phyloP scores from a whole-genome alignment of 2,888 invertebrate genomes.

The Furcula furcula region DNA sequence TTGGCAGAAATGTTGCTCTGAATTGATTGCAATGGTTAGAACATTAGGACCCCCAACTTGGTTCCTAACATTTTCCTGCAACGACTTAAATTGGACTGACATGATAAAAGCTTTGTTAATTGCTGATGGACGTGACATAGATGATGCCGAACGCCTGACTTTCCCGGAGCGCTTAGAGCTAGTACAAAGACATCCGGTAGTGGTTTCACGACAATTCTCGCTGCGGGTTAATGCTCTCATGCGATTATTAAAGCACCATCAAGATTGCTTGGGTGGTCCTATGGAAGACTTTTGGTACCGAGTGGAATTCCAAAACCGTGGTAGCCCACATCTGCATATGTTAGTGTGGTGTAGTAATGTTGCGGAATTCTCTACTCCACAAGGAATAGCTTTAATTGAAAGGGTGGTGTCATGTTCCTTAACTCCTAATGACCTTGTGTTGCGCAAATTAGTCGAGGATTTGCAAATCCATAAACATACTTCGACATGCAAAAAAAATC shows the following conservation, averaged over 20 bases:
- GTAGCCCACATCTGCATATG: constrained; percentile 43
- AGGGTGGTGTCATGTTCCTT: constrained; percentile 30
- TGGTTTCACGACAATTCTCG: constrained; percentile 6
- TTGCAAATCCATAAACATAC: constrained; percentile 30
- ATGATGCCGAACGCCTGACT: neutral
- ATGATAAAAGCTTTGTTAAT: constrained; percentile 39
- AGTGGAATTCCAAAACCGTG: constrained; percentile 43
- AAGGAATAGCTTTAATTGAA: constrained; percentile 23
- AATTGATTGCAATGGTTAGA: constrained; percentile 39
- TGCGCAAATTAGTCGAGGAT: constrained; percentile 2
- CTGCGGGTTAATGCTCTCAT: constrained; percentile 9
- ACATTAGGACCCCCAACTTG: constrained; percentile 40
- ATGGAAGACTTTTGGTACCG: constrained; percentile 24
- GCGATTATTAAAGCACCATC: neutral
- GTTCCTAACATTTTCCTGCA: constrained; percentile 36
- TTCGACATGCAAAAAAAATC: constrained; percentile 23
- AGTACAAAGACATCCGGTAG: constrained; percentile 9
- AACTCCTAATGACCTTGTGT: neutral
- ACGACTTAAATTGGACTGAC: constrained; percentile 38
- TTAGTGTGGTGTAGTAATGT: constrained; percentile 29
- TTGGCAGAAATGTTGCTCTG: constrained; percentile 32
- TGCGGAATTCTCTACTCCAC: constrained; percentile 16
- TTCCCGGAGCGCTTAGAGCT: constrained; percentile 5
- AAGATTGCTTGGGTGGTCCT: constrained; percentile 1
- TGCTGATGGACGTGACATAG: neutral